Evolutionary conservation across 2,113 vertebrate species (phyloP), one percentile per base, ranked within the genome.

Genomic region (Tauraco erythrolophus): DNA sequence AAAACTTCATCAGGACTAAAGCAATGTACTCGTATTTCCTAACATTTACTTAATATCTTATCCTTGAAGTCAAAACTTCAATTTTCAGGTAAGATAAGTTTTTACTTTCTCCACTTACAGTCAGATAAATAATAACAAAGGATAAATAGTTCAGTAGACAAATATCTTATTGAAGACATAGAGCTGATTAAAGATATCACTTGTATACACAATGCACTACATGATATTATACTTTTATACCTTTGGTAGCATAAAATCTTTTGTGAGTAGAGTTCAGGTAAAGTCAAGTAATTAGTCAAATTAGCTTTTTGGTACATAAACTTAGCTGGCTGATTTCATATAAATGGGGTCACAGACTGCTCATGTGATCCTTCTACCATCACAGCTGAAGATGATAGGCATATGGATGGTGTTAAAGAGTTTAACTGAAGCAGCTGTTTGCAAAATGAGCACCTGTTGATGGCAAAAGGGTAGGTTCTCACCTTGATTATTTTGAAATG

Each of bases 401-500:
- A 92, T 93, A 85, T 60, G 85, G 78, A 45, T 45, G 37, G 48
- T 83, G 82, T 72, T 88, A 93, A 95, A 94, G 68, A 90, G 39
- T 87, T 91, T 76, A 93, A 41, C 61, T 48, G 62, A 35, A 93
- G 66, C 78, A 97, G 85, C 76, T 94, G 78, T 83, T 95, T 85
- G 56, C 64, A 96, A 93, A 96, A 85, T 64, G 11, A 88, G 61
- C 85, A 85, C 78, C 85, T 96, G 61, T 64, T 82, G 58, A 56
- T 60, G 33, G 70, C 48, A 95, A 94, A 91, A 85, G 48, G 43
- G 56, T 70, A 64, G 53, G 64, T 60, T 78, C 37, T 78, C 76
- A 92, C 46, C 28, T 74, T 54, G 48, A 33, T 82, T 76, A 46
- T 72, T 96, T 79, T 68, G 56, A 92, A 92, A 88, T 14, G 4